phyloP scores from a whole-genome alignment of 92 coral and sea anemone species.

The Epizoanthus illoricatus region DNA sequence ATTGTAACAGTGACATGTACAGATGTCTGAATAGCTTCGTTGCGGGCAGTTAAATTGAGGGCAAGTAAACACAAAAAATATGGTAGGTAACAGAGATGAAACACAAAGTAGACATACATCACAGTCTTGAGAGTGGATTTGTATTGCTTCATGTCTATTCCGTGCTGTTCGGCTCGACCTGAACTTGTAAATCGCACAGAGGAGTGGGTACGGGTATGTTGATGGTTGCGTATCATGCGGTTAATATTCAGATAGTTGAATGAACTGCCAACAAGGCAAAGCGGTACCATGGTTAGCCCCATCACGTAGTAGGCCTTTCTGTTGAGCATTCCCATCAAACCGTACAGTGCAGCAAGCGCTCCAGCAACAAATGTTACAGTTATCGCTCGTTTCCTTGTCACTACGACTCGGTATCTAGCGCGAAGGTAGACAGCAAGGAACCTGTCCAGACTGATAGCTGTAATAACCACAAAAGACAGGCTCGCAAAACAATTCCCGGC shows the following conservation, averaged over 20 bases:
- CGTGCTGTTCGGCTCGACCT: not conserved
- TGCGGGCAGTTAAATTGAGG: constrained; percentile 28
- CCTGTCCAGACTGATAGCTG: constrained; percentile 47
- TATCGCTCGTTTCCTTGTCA: constrained; percentile 15
- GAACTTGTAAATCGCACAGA: not conserved
- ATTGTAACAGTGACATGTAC: constrained; percentile 41
- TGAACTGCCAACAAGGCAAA: constrained; percentile 22
- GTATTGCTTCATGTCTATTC: constrained; percentile 29
- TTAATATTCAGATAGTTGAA: constrained; percentile 36
- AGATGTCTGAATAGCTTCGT: constrained; percentile 21
- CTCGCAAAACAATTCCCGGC: constrained; percentile 36
- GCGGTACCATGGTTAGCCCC: constrained; percentile 22
- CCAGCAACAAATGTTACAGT: not conserved
- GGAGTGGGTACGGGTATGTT: not conserved
- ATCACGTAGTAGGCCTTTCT: constrained; percentile 40
- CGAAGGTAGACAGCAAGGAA: constrained; percentile 44
- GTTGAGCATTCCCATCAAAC: constrained; percentile 35
- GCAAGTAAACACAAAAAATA: constrained; percentile 27
- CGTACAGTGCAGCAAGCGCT: not conserved
- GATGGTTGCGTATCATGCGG: not conserved
- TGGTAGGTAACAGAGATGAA: constrained; percentile 47
- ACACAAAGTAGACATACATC: constrained; percentile 36
- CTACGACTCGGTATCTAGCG: constrained; percentile 27
- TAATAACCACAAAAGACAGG: constrained; percentile 35
- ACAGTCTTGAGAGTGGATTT: constrained; percentile 30